phyloP scores from a whole-genome alignment of 2,797 vertebrate genomes.

The Tenualosa ilisha region DNA sequence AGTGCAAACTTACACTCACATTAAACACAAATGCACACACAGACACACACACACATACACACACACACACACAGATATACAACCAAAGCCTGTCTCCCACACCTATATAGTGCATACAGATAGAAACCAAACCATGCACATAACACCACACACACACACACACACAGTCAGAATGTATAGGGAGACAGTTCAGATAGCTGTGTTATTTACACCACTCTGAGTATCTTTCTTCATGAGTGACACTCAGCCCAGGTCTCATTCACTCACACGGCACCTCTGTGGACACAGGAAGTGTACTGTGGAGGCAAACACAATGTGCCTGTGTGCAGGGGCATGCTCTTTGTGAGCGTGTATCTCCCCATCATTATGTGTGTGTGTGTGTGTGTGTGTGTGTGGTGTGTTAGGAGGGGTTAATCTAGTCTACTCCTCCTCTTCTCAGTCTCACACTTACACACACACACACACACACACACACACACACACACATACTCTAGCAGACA shows the following conservation, averaged over 20 bases:
- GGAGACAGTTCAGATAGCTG: not conserved
- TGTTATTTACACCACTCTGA: not conserved
- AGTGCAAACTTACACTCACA: not conserved
- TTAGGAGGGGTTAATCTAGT: not conserved
- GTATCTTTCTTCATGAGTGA: not conserved
- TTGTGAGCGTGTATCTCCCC: not conserved
- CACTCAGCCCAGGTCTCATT: not conserved
- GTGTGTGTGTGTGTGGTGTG: slow-evolving; percentile 2
- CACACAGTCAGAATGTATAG: not conserved
- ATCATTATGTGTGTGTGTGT: not conserved
- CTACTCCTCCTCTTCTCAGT: not conserved
- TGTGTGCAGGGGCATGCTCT: not conserved
- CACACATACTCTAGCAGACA: not conserved
- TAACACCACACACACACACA: not conserved
- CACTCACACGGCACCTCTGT: not conserved
- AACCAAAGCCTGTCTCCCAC: too few relatives aligned
- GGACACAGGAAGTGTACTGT: not conserved
- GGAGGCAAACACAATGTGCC: not conserved
- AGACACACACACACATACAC: not conserved
- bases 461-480: not conserved
- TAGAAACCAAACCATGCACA: too few relatives aligned
- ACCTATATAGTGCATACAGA: too few relatives aligned
- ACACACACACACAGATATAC: not conserved
- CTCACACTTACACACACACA: not conserved
- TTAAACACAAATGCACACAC: not conserved